A percentile compares a stretch with the other conserved stretches of the same genome.
Evolutionary conservation across 2,113 vertebrate species (phyloP).

Genomic region (Syngnathoides biaculeatus): DNA sequence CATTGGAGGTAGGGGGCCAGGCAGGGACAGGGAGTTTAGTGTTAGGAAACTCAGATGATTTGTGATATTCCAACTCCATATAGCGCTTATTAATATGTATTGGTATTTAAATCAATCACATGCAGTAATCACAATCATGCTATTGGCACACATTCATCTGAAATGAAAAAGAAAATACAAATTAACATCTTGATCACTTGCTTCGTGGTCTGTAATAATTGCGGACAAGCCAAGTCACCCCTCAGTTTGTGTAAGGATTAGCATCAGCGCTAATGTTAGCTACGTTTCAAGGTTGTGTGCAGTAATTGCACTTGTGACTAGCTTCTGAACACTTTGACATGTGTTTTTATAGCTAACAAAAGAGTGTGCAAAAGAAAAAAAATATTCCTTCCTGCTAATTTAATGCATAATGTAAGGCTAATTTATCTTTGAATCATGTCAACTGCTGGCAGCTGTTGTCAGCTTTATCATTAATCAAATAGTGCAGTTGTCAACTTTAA

Average conservation of each 20-base stretch:
- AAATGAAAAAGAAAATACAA: neutral
- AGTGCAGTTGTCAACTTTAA: neutral
- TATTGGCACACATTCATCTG: neutral
- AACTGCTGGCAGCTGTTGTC: neutral
- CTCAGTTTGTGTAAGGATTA: neutral
- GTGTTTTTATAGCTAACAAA: neutral
- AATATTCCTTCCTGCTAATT: neutral
- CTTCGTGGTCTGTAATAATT: neutral
- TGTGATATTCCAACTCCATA: constrained; percentile 27
- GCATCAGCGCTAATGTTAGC: neutral
- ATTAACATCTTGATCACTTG: neutral
- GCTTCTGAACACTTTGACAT: neutral
- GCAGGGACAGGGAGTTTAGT: constrained; percentile 38
- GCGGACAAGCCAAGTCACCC: neutral
- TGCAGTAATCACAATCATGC: neutral
- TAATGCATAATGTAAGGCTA: neutral
- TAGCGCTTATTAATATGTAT: neutral
- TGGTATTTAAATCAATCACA: neutral
- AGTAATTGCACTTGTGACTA: neutral
- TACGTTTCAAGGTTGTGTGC: neutral
- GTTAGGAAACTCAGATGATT: constrained; percentile 44
- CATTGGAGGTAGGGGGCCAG: constrained; percentile 43
- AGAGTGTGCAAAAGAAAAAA: neutral
- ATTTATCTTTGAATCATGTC: neutral
- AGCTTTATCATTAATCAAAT: neutral